These are phyloP conservation scores for Sylvia borin DNA, from an alignment of 2,797 vertebrate species.

Conservation along the genomic window DNA sequence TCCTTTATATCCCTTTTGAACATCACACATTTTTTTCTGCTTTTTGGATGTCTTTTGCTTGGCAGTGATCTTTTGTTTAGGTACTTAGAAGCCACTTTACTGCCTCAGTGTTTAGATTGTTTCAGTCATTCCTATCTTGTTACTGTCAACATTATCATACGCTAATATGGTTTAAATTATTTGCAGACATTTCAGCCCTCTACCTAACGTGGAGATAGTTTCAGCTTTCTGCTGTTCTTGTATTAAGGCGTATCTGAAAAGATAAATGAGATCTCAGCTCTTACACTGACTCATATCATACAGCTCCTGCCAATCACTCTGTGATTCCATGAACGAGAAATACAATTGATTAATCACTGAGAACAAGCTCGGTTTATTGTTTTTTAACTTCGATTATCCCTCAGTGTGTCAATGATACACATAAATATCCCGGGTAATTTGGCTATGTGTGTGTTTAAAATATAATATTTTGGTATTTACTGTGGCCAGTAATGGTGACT, in stretches of 20 bases:
- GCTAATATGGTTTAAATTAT: conserved; percentile 47
- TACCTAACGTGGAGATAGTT: conserved; percentile 17
- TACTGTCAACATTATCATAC: conserved; percentile 34
- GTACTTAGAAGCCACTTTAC: conserved; percentile 47
- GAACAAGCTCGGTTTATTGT: background rate
- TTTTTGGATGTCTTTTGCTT: conserved; percentile 39
- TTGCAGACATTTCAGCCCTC: conserved; percentile 17
- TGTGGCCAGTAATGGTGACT: background rate
- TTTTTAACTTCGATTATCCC: background rate
- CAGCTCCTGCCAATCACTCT: background rate
- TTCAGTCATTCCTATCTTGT: conserved; percentile 49
- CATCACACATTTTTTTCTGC: conserved; percentile 28
- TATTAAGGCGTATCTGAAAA: background rate
- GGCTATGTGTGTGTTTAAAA: background rate
- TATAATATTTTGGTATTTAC: background rate
- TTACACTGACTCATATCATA: background rate
- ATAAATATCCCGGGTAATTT: background rate
- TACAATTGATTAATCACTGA: background rate
- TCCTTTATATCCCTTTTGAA: conserved; percentile 17
- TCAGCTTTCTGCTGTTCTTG: background rate
- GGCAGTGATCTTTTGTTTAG: conserved; percentile 47
- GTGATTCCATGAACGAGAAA: background rate
- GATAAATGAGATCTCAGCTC: background rate
- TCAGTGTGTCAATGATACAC: background rate
- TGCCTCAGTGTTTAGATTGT: conserved; percentile 34